Evolutionary conservation across 2,888 invertebrate genomes (phyloP).

Genomic region (Iphiclides podalirius): DNA sequence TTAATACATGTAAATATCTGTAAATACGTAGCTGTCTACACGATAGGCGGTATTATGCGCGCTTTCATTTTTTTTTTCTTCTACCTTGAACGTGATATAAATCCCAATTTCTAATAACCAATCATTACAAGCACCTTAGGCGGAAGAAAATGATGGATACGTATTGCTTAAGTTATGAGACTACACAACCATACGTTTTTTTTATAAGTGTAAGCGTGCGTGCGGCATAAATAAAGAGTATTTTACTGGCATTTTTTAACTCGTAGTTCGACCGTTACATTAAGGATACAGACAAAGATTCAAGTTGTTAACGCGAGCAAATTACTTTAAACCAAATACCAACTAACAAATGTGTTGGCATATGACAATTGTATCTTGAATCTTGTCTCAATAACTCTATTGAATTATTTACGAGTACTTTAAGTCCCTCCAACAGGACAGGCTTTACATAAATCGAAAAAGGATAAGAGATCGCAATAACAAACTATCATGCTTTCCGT

Average conservation of each 20-base stretch:
- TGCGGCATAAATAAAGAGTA: background rate
- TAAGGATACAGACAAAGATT: no score
- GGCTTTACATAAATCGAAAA: no score
- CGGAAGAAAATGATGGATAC: constrained; percentile 6
- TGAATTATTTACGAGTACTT: no score
- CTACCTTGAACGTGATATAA: constrained; percentile 4
- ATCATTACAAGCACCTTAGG: constrained; percentile 17
- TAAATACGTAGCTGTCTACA: no score
- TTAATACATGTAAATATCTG: constrained; percentile 5
- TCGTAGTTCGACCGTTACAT: background rate
- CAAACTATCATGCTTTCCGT: no score
- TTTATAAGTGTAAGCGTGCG: background rate
- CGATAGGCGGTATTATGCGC: background rate
- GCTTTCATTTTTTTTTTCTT: constrained; percentile 9
- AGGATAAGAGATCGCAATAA: no score
- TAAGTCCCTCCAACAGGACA: no score
- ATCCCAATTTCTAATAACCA: constrained; percentile 19
- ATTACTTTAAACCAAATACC: no score
- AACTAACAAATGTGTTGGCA: no score
- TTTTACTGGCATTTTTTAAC: background rate
- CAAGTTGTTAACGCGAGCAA: no score
- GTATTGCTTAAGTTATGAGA: background rate
- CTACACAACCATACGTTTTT: background rate
- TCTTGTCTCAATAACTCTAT: no score
- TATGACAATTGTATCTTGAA: no score